These are phyloP conservation scores for Tipula unca DNA, from an alignment of 2,888 invertebrate genomes.

Conservation along the genomic window DNA sequence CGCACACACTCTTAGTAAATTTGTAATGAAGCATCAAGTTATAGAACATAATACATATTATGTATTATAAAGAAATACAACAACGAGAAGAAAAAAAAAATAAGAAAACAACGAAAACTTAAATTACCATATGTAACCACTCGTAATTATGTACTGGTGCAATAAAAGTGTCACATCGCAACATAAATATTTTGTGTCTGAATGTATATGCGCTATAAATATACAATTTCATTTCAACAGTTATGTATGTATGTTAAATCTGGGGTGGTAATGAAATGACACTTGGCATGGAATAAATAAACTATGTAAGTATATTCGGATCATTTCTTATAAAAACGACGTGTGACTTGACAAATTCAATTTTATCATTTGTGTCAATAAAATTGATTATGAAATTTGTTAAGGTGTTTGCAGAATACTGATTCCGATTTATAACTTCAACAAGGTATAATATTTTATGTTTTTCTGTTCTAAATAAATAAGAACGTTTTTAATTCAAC, in stretches of 20 bases:
- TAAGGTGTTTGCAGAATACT: too few species aligned
- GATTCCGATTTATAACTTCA: too few species aligned
- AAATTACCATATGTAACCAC: slow-evolving; percentile 14
- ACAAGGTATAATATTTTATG: too few species aligned
- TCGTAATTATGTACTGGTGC: slow-evolving; percentile 8
- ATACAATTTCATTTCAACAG: not conserved
- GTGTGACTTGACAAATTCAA: too few species aligned
- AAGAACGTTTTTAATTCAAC: too few species aligned
- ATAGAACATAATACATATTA: not conserved
- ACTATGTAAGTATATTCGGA: not conserved
- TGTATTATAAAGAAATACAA: not conserved
- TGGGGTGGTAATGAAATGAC: not conserved
- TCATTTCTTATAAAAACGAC: too few species aligned
- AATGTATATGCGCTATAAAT: not conserved
- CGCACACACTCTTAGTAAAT: not conserved
- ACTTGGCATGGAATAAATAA: not conserved
- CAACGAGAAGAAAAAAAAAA: not conserved
- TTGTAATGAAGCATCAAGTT: not conserved
- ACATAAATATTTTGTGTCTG: not conserved
- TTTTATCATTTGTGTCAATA: too few species aligned
- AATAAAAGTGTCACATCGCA: slow-evolving; percentile 3
- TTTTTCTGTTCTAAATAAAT: too few species aligned
- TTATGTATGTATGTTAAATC: not conserved
- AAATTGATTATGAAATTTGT: too few species aligned
- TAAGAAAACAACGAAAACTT: not conserved